A percentile compares a stretch with the other conserved stretches of the same genome.
Conservation (phyloP, 2,888 invertebrate genomes). For the Fragum fragum region DNA sequence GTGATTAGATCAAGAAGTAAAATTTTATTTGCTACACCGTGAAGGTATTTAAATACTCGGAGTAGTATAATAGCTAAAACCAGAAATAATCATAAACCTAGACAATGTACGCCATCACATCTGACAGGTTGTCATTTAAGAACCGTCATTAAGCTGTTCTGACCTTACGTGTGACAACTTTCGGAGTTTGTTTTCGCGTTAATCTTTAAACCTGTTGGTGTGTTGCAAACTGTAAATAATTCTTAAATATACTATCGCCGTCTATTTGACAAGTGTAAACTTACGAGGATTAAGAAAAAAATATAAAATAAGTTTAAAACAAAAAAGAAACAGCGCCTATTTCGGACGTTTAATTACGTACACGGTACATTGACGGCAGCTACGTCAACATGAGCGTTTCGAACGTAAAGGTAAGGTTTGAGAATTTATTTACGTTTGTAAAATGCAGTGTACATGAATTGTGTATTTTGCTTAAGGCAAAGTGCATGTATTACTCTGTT, state of each 20-base stretch:
- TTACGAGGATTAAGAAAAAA: background rate
- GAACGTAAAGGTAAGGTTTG: background rate
- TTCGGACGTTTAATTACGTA: no score
- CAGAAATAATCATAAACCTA: background rate
- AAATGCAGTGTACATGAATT: background rate
- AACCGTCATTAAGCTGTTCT: background rate
- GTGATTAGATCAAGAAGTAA: no score
- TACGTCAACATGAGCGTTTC: background rate
- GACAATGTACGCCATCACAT: background rate
- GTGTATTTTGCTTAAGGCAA: background rate
- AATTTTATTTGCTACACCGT: no score
- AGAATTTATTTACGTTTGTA: constrained; percentile 1
- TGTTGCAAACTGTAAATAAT: background rate
- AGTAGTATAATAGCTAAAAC: no score
- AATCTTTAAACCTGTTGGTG: background rate
- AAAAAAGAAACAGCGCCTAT: no score
- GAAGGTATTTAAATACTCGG: no score
- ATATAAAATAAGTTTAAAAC: no score
- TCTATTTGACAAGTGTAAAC: background rate
- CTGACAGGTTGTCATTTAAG: background rate
- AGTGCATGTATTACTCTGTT: background rate
- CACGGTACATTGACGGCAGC: background rate
- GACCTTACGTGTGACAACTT: background rate
- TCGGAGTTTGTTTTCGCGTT: background rate
- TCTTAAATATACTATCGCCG: background rate